These are phyloP conservation scores for Fratercula arctica DNA, from an alignment of 2,797 vertebrate species.

Conservation along the genomic window DNA sequence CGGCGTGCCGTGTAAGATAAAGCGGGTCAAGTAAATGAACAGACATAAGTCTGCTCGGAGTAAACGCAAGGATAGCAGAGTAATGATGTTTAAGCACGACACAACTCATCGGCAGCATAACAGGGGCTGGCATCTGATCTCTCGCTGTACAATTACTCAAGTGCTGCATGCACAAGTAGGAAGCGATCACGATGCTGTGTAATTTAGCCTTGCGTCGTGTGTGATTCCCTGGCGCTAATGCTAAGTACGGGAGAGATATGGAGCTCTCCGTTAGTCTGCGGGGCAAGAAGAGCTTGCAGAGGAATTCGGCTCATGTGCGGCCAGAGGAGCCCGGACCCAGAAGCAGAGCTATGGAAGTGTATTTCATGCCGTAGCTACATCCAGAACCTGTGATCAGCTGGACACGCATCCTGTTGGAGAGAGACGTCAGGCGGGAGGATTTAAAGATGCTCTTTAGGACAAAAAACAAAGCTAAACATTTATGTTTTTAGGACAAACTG, in stretches of 20 bases:
- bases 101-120: neutral
- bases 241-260: neutral
- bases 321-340: neutral
- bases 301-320: neutral
- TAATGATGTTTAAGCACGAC: neutral
- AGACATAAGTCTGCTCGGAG: fast-evolving
- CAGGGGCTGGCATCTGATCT: neutral
- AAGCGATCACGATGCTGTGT: neutral
- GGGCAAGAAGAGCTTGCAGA: neutral
- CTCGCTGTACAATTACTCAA: fast-evolving
- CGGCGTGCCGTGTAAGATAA: fast-evolving
- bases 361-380: fast-evolving
- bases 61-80: neutral
- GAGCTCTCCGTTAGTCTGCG: fast-evolving
- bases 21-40: neutral
- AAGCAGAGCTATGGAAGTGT: neutral
- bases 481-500: neutral
- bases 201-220: fast-evolving
- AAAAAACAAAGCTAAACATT: neutral
- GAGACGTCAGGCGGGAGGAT: neutral
- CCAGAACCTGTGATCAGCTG: neutral
- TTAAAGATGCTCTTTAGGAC: neutral
- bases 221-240: neutral
- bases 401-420: neutral
- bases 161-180: neutral